Evolutionary conservation across 2,888 invertebrate species (phyloP).

Genomic region (Cenopis cana): DNA sequence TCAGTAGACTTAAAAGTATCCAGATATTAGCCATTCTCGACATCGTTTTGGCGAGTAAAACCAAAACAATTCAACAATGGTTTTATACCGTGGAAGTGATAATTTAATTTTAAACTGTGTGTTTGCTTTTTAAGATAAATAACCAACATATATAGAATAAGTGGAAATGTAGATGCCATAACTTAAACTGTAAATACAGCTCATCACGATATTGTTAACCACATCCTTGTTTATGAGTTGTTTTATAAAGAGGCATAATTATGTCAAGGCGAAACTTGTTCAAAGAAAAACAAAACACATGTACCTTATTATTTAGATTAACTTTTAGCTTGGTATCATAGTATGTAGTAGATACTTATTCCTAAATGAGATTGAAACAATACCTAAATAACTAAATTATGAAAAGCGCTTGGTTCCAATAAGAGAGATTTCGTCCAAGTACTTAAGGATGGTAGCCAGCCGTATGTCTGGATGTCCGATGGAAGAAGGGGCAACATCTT

Average conservation of each 20-base stretch:
- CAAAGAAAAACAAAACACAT: background rate
- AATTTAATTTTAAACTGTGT: slow-evolving; percentile 49
- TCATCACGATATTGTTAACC: slow-evolving; percentile 21
- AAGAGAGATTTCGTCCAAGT: too few species aligned
- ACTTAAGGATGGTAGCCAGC: too few species aligned
- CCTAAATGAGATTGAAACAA: too few species aligned
- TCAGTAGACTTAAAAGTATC: slow-evolving; percentile 54
- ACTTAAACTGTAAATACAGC: slow-evolving; percentile 19
- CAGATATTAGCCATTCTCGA: slow-evolving; percentile 62
- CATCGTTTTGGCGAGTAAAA: slow-evolving; percentile 45
- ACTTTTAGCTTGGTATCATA: too few species aligned
- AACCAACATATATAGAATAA: slow-evolving; percentile 37
- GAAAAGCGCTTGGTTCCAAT: too few species aligned
- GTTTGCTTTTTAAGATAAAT: slow-evolving; percentile 31
- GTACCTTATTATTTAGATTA: too few species aligned
- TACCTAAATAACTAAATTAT: too few species aligned
- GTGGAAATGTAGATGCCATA: slow-evolving; percentile 31
- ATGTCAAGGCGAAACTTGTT: background rate
- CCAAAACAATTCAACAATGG: slow-evolving; percentile 44
- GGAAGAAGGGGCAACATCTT: too few species aligned
- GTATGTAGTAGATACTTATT: too few species aligned
- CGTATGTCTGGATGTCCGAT: too few species aligned
- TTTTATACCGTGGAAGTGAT: slow-evolving; percentile 51
- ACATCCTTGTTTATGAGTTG: slow-evolving; percentile 19
- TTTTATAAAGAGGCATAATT: background rate